Conservation (phyloP, 2,113 vertebrate genomes). For the Glareola pratincola region DNA sequence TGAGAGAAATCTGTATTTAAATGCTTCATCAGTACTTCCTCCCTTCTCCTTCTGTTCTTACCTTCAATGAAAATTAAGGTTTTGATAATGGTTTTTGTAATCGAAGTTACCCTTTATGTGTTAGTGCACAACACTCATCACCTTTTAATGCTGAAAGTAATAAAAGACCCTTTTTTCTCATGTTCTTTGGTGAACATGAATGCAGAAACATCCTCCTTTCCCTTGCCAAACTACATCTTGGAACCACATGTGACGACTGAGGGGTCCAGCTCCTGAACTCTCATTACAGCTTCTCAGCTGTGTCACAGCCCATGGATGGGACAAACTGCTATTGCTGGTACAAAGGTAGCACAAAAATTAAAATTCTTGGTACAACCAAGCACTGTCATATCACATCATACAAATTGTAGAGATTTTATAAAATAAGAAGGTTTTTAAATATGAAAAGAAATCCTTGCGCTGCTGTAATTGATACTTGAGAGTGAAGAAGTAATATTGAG, state of each 20-base stretch:
- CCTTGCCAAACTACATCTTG: not conserved
- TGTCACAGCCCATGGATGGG: not conserved
- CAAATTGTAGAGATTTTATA: not conserved
- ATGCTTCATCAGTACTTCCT: not conserved
- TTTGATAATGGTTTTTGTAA: not conserved
- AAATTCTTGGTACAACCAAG: not conserved
- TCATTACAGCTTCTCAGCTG: not conserved
- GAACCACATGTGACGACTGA: not conserved
- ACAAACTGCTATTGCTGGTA: not conserved
- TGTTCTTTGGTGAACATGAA: not conserved
- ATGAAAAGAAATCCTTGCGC: not conserved
- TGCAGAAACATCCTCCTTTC: not conserved
- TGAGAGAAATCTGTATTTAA: not conserved
- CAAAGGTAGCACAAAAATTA: not conserved
- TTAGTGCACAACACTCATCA: accelerated
- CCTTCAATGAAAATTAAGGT: not conserved
- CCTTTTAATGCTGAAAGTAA: not conserved
- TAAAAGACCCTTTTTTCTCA: not conserved
- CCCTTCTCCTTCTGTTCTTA: not conserved
- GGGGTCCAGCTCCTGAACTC: not conserved
- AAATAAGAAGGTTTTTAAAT: not conserved
- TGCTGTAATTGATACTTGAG: not conserved
- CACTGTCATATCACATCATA: not conserved
- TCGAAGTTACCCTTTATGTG: not conserved
- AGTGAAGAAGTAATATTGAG: not conserved